Percentiles rank a stretch among this genome's conserved stretches.
Conservation (phyloP, 2,888 invertebrate species). For the Torymus tubicola region DNA sequence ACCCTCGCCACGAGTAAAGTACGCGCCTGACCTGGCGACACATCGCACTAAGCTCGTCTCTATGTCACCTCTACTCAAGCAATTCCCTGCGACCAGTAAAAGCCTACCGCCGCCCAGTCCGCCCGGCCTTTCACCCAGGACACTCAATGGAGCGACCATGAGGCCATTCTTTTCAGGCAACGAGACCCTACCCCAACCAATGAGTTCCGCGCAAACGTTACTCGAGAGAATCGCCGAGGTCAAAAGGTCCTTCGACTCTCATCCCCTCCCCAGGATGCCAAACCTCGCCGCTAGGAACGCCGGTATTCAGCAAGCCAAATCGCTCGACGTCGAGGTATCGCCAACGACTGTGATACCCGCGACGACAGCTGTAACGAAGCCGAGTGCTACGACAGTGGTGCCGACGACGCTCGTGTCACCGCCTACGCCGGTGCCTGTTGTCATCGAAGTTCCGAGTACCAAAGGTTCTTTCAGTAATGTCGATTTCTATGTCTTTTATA, state of each 20-base stretch:
- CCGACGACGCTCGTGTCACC: no score
- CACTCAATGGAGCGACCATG: constrained; percentile 61
- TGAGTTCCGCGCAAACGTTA: constrained; percentile 17
- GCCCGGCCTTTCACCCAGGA: constrained; percentile 69
- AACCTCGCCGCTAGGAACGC: background rate
- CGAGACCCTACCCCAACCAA: constrained; percentile 33
- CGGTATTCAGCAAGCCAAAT: no score
- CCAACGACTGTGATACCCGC: no score
- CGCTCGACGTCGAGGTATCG: no score
- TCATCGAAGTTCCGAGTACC: no score
- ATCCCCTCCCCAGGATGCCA: constrained; percentile 33
- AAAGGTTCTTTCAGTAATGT: background rate
- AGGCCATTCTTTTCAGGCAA: constrained; percentile 63
- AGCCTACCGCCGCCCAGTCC: constrained; percentile 76
- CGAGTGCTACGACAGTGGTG: no score
- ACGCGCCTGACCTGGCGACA: constrained; percentile 79
- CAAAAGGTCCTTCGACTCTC: constrained; percentile 41
- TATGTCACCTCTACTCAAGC: constrained; percentile 78
- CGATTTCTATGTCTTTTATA: background rate
- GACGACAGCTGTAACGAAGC: no score
- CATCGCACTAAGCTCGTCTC: constrained; percentile 80
- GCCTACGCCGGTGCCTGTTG: no score
- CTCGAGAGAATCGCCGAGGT: constrained; percentile 49
- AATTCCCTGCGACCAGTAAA: constrained; percentile 80
- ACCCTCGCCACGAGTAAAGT: constrained; percentile 86